A percentile compares a stretch with the other conserved stretches of the same genome.
Conservation (phyloP, 2,888 invertebrate species). For the Chalcis sispes region DNA sequence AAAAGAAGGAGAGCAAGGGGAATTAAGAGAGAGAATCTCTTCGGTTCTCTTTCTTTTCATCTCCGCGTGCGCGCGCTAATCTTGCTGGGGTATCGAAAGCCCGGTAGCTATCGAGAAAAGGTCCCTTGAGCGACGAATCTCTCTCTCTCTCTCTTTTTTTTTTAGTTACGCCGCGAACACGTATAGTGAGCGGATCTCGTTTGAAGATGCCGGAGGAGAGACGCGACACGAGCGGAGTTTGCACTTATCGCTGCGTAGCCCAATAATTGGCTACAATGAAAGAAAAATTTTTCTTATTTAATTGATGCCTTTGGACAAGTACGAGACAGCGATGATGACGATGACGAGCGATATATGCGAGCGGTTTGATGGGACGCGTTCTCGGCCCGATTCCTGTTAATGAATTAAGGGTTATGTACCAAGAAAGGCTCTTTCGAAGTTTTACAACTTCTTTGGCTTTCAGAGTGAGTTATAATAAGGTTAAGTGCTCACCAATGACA, state of each 20-base stretch:
- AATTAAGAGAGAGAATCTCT: constrained; percentile 58
- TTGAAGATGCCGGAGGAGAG: constrained; percentile 49
- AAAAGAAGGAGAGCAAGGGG: constrained; percentile 19
- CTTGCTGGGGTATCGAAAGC: constrained; percentile 55
- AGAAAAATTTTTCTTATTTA: constrained; percentile 48
- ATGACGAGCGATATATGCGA: constrained; percentile 43
- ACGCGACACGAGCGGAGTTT: constrained; percentile 11
- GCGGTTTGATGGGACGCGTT: neutral
- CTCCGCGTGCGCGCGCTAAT: constrained; percentile 41
- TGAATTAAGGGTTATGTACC: constrained; percentile 53
- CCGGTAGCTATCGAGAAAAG: constrained; percentile 58
- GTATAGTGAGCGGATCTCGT: constrained; percentile 42
- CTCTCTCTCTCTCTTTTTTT: constrained; percentile 1
- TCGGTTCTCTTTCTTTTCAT: constrained; percentile 13
- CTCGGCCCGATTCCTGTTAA: constrained; percentile 24
- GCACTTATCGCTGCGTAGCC: constrained; percentile 43
- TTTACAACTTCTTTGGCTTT: constrained; percentile 32
- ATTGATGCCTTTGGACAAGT: constrained; percentile 53
- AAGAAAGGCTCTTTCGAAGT: constrained; percentile 37
- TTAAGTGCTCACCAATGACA: constrained; percentile 49
- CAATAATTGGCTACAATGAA: constrained; percentile 54
- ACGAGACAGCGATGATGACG: too few relatives aligned
- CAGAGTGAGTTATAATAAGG: constrained; percentile 37
- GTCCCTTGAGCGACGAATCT: constrained; percentile 52
- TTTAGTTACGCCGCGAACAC: constrained; percentile 7